phyloP scores from a whole-genome alignment of 2,113 vertebrate species.

The Rhinolophus sinicus region DNA sequence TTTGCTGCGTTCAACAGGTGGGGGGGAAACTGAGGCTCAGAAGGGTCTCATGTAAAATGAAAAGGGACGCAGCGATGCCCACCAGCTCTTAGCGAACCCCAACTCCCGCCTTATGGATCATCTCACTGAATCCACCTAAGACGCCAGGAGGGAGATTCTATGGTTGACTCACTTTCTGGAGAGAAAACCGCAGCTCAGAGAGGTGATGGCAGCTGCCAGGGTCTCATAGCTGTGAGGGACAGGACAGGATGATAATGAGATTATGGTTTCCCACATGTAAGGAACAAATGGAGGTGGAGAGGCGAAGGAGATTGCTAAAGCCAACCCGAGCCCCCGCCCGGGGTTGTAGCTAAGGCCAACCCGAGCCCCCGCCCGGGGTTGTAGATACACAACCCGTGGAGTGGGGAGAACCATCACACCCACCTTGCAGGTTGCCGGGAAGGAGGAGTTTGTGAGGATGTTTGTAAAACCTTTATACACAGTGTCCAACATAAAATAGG shows the following conservation, averaged over 20 bases:
- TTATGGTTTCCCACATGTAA: rapidly evolving
- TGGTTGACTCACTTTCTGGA: neutral
- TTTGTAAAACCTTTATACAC: neutral
- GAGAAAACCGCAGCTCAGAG: neutral
- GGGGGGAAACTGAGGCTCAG: neutral
- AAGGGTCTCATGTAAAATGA: rapidly evolving
- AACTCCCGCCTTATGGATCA: rapidly evolving
- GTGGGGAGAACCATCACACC: too few species aligned
- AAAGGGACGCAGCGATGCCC: rapidly evolving
- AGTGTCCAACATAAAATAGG: neutral
- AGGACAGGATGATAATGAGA: rapidly evolving
- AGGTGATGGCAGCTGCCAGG: too few species aligned
- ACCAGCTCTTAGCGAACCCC: neutral
- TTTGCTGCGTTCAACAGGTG: neutral
- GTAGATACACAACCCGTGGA: rapidly evolving
- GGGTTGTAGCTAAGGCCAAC: neutral
- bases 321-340: rapidly evolving
- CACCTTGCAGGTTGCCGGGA: neutral
- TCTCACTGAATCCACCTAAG: neutral
- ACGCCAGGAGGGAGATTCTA: neutral
- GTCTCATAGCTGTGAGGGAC: neutral
- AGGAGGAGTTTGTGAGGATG: neutral
- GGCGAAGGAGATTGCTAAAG: neutral
- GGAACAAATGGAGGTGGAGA: rapidly evolving
- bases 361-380: rapidly evolving